phyloP scores from a whole-genome alignment of 2,888 invertebrate genomes.

The Pachydiplax longipennis region DNA sequence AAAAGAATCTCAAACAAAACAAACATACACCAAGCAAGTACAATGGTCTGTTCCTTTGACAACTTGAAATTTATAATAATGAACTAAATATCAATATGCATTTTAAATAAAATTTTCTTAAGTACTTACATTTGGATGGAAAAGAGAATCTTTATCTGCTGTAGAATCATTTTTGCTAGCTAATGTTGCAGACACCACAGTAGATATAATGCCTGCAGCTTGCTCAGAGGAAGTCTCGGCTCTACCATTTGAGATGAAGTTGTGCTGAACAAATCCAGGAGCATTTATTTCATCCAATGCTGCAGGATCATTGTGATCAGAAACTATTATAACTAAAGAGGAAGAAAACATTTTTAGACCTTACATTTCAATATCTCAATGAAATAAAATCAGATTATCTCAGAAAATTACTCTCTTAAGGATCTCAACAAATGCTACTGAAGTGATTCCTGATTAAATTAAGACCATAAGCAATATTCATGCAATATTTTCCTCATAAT shows the following conservation, averaged over 20 bases:
- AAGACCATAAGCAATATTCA: too few relatives aligned
- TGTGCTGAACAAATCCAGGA: slow-evolving; percentile 31
- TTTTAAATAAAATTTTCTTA: background rate
- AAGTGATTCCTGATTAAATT: too few relatives aligned
- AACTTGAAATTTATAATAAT: too few relatives aligned
- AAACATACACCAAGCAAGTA: background rate
- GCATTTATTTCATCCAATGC: slow-evolving; percentile 41
- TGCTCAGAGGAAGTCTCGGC: background rate
- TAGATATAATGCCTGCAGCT: background rate
- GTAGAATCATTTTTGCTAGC: background rate
- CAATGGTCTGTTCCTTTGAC: too few relatives aligned
- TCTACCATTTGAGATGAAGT: slow-evolving; percentile 24
- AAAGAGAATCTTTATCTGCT: slow-evolving; percentile 11
- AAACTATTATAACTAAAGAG: slow-evolving; percentile 11
- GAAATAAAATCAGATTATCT: too few relatives aligned
- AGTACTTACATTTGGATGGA: slow-evolving; percentile 43
- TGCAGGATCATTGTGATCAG: slow-evolving; percentile 27
- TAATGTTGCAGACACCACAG: background rate
- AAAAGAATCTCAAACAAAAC: background rate
- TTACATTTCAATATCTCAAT: too few relatives aligned
- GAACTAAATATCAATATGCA: too few relatives aligned
- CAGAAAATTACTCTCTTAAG: too few relatives aligned
- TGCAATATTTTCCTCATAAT: too few relatives aligned
- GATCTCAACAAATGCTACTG: too few relatives aligned
- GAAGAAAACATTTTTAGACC: background rate